Base-by-base conservation (phyloP, 2,113 vertebrate species). In the Garra rufa region DNA sequence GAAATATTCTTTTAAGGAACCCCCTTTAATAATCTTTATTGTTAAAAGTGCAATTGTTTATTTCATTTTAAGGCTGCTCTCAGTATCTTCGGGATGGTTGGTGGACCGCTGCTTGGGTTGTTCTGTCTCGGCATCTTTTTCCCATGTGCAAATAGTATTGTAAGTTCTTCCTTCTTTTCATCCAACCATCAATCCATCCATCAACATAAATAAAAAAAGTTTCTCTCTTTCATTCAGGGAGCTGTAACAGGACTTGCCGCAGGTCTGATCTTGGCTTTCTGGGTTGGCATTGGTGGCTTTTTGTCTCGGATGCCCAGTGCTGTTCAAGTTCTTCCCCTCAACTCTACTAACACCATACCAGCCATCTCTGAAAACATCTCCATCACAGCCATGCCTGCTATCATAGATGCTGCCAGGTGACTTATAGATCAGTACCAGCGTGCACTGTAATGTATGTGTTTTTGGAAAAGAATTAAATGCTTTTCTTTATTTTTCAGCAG, bases 71-170 rank as follows among this genome's bases (percentile, higher is more conserved):
- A 99, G 98, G 96, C 95, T 0, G 97, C 97, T 80, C 86, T 99
- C 86, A 99, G 98, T 91, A 97, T 99, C 92, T 98, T 99, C 0
- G 97, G 97, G 83, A 97, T 98, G 95, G 93, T 99, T 0, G 97
- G 98, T 0, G 97, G 97, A 0, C 98, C 97, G 0, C 92, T 98
- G 63, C 94, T 99, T 0, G 97, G 98, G 26, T 87, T 98, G 76
- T 99, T 99, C 90, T 97, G 95, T 88, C 95, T 98, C 0, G 98
- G 97, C 30, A 96, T 99, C 90, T 99, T 99, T 91, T 98, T 98
- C 86, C 96, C 97, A 0, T 97, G 94, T 10, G 96, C 97, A 88
- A 99, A 98, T 91, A 88, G 96, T 77, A 88, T 71, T 0, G 98
- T 98, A 92, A 97, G 98, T 95, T 19, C 38, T 50, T 21, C 44